Evolutionary conservation across 1,140 invertebrate genomes (phyloP), one percentile per base, ranked within the genome.

Genomic region (Dendroctonus valens): DNA sequence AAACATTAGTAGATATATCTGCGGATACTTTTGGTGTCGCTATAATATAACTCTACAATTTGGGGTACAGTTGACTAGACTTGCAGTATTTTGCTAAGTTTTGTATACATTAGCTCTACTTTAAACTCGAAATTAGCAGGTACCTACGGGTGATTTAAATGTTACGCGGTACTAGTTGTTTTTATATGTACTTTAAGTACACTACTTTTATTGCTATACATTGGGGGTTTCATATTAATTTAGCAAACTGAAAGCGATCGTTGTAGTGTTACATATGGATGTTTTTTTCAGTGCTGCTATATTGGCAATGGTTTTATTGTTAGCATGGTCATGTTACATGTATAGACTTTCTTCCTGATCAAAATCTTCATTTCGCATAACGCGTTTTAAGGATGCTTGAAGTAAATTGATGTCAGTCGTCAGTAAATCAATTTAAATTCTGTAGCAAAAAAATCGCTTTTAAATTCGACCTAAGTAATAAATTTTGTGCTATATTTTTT

Each of bases 401-500:
- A 26, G 26, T 26, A 26, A 26, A 26, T 26, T 26, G 26, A 26
- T 26, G 26, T 26, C 26, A 26, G 26, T 26, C 26, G 26, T 26
- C 26, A 26, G 26, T 15, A 14, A 11, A 9, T 53, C 26, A 53
- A 53, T 15, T 53, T 15, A 14, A n/a, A n/a, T 5, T 37, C 26
- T 14, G 12, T 26, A 15, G 9, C 39, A 9, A n/a, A 40, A 39
- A n/a, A 5, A 41, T 15, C 39, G 26, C 9, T 39, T 6, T 40
- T 67, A 67, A 60, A 60, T 54, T 54, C 65, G 59, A 55, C 58
- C 65, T 55, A 67, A 60, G 41, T 67, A 59, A 51, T 60, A 67
- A 40, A 67, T 63, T 40, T 39, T 64, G 50, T 46, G 68, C 69
- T 67, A 67, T 48, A 92, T 87, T 75, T 87, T 85, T 77, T 94